Evolutionary conservation across 2,888 invertebrate species (phyloP), one percentile per base, ranked within the genome.

Genomic region (Napeogenes inachia): DNA sequence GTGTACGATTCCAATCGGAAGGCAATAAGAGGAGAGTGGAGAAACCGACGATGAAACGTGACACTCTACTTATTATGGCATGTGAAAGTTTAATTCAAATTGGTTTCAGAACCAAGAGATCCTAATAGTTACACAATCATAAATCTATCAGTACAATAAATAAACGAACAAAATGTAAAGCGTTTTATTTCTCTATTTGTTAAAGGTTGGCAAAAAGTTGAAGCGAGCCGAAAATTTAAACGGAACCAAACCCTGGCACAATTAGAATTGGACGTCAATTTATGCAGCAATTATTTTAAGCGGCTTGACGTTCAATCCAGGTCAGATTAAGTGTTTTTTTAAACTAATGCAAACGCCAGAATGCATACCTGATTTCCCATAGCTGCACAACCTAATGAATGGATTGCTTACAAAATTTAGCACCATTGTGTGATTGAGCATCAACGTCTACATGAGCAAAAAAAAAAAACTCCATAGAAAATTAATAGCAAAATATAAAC

Each of bases 321-420:
- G 87, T 87, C 88, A 86, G 84, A 87, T 85, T 84, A 85, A 89
- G 86, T 87, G 87, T 85, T 87, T 87, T 85, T 87, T 82, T 80
- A 85, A 87, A 87, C 84, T 86, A 88, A 87, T 84, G 84, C 84
- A 84, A 84, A 82, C 86, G 82, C 83, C 79, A 81, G 80, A 79
- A 82, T 75, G 79, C 80, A 50, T 77, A 79, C 76, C 80, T 82
- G 77, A 77, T 77, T 75, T 74, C 75, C 74, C 74, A 74, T 73
- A 75, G 71, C 75, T 75, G 78, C 76, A 81, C 78, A 77, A 80
- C 79, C 83, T 87, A 87, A 86, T 85, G 82, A 87, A 86, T 72
- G 71, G 65, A 68, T 71, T 64, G 72, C 62, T 66, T 61, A 63
- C 57, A 56, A 60, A 66, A 66, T 60, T 53, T 59, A 59, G 59